Conservation (phyloP, 2,113 vertebrate genomes). For the Podarcis cretensis region DNA sequence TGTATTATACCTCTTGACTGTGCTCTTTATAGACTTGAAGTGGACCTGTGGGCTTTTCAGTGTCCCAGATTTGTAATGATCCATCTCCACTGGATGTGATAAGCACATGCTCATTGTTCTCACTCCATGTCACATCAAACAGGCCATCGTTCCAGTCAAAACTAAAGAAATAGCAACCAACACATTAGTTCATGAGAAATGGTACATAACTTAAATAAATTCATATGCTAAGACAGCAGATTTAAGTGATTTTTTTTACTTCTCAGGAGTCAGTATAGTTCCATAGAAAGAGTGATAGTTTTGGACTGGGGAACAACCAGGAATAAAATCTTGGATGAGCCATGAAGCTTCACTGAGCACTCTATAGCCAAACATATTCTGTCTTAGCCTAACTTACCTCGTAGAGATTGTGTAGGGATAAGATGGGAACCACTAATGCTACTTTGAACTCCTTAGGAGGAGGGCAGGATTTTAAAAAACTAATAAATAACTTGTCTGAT, state of each 20-base stretch:
- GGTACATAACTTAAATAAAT: fast-evolving
- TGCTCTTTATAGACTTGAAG: conserved; percentile 90
- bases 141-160: conserved; percentile 94
- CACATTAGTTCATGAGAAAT: conserved; percentile 16
- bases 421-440: not conserved
- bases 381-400: not conserved
- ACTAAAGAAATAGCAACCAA: conserved; percentile 70
- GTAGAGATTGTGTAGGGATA: not conserved
- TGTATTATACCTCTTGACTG: conserved; percentile 86
- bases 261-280: not conserved
- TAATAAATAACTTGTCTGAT: not conserved
- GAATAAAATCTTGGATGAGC: not conserved
- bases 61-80: conserved; percentile 94
- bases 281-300: not conserved
- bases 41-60: conserved; percentile 81
- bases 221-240: not conserved
- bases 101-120: conserved; percentile 91
- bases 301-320: not conserved
- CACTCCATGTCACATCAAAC: conserved; percentile 96
- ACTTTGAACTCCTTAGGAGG: not conserved
- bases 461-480: not conserved
- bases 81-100: conserved; percentile 92
- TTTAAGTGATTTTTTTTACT: not conserved
- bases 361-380: not conserved
- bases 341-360: not conserved